These are phyloP conservation scores for Heliconius hewitsoni DNA, from an alignment of 1,140 invertebrate species.

Conservation along the genomic window DNA sequence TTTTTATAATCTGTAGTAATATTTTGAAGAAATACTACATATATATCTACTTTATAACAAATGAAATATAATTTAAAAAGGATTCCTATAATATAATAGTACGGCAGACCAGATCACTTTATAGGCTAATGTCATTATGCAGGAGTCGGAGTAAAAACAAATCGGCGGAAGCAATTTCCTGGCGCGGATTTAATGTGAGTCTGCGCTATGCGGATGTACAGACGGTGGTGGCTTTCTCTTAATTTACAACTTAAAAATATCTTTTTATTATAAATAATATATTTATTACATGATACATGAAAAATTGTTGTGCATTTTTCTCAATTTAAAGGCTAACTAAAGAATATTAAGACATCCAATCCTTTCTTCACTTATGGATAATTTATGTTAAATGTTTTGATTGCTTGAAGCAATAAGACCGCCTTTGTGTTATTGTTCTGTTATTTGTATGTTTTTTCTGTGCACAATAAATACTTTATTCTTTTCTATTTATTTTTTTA, in stretches of 20 bases:
- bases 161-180: conserved; percentile 69
- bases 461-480: too few relatives aligned
- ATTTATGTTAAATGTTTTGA: too few relatives aligned
- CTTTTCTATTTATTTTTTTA: too few relatives aligned
- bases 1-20: too few relatives aligned
- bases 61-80: neutral
- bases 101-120: conserved; percentile 33
- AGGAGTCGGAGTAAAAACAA: conserved; percentile 52
- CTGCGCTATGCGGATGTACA: conserved; percentile 48
- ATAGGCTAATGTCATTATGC: conserved; percentile 38
- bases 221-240: conserved; percentile 14
- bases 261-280: neutral
- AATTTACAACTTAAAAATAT: neutral
- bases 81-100: conserved; percentile 26
- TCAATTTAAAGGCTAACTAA: too few relatives aligned
- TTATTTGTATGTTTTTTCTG: too few relatives aligned
- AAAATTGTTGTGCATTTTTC: too few relatives aligned
- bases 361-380: too few relatives aligned
- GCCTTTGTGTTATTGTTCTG: too few relatives aligned
- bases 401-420: too few relatives aligned
- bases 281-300: neutral
- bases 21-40: too few relatives aligned
- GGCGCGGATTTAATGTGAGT: conserved; percentile 59
- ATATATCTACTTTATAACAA: neutral
- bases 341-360: too few relatives aligned